phyloP scores from a whole-genome alignment of 2,888 invertebrate genomes.

The Cotesia congregata region DNA sequence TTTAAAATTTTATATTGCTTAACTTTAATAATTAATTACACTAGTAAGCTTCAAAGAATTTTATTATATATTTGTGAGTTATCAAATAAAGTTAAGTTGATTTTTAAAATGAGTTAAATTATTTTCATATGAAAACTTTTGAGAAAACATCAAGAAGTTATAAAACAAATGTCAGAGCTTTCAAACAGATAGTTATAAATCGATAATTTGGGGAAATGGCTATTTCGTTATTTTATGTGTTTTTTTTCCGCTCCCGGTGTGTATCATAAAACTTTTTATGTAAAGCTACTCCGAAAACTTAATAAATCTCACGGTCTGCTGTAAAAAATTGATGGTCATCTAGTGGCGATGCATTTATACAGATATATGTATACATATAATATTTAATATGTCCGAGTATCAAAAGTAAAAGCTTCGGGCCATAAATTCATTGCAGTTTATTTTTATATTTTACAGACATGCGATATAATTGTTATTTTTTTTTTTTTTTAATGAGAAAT shows the following conservation, averaged over 20 bases:
- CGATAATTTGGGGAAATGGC: constrained; percentile 30
- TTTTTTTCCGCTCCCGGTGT: neutral
- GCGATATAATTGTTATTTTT: neutral
- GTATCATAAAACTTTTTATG: constrained; percentile 45
- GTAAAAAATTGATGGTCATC: constrained; percentile 48
- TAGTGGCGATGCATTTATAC: constrained; percentile 5
- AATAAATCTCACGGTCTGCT: constrained; percentile 46
- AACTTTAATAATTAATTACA: no score
- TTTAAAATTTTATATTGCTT: no score
- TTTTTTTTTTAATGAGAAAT: neutral
- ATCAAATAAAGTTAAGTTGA: no score
- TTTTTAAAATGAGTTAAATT: neutral
- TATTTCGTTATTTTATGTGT: constrained; percentile 23
- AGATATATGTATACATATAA: constrained; percentile 12
- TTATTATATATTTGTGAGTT: no score
- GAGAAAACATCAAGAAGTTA: neutral
- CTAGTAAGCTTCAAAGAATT: no score
- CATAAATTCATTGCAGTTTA: neutral
- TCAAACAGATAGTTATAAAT: constrained; percentile 12
- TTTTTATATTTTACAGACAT: neutral
- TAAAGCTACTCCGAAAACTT: constrained; percentile 46
- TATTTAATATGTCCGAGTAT: neutral
- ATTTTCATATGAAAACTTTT: neutral
- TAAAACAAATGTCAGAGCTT: neutral
- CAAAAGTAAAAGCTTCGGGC: neutral